Evolutionary conservation across 1,140 invertebrate species (phyloP), one percentile per base, ranked within the genome.

Genomic region (Psix sp.): DNA sequence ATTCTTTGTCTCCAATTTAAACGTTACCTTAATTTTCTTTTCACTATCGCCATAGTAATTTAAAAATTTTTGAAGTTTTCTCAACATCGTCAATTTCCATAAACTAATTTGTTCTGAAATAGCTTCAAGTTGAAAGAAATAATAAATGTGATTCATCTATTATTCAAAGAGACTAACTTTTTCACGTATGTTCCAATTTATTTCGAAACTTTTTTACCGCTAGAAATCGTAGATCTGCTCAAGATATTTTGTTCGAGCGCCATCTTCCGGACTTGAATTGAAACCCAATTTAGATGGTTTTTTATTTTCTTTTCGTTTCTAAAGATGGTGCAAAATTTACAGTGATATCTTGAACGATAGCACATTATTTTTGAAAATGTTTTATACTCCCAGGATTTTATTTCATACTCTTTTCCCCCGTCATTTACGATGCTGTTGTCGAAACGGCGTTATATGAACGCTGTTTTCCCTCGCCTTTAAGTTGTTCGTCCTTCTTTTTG

Each of bases 1-100:
- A 59, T 54, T 38, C 54, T 52, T 46, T 46, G 65, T 68, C 45
- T 51, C 43, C 31, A 67, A 67, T 51, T 52, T 36, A 67, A 67
- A 51, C 52, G 46, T 67, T 67, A 51, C 59, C 59, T 57, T 52
- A 43, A 17, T 42, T 39, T 42, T 17, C 21, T 67, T 49, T 49
- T 42, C 36, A 57, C 62, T 49, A n/a, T 49, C 43, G 24, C 5
- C 15, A 5, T 15, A 18, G 31, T 36, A 67, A 56, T 56, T 66
- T 66, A n/a, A n/a, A n/a, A n/a, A n/a, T n/a, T n/a, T n/a, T n/a
- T n/a, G n/a, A n/a, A n/a, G n/a, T n/a, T n/a, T n/a, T n/a, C n/a
- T n/a, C n/a, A n/a, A n/a, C n/a, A n/a, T n/a, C n/a, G n/a, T n/a
- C n/a, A n/a, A n/a, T n/a, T n/a, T n/a, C n/a, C n/a, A n/a, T n/a